phyloP scores from a whole-genome alignment of 2,113 vertebrate species.

The Eleginops maclovinus region DNA sequence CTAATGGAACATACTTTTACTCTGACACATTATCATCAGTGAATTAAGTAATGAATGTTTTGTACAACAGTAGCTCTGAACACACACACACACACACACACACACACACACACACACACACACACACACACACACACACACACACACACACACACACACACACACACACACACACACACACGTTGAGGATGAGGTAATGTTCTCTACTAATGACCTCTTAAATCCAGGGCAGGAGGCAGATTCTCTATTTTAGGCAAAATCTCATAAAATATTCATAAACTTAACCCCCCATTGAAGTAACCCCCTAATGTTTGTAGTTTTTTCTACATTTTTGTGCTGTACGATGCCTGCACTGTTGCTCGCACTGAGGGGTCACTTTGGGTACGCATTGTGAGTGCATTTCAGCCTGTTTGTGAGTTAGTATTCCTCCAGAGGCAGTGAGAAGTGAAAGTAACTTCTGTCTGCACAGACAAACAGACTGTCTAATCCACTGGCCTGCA shows the following conservation, averaged over 20 bases:
- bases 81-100: slow-evolving; percentile 16
- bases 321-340: slow-evolving; percentile 47
- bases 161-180: no score
- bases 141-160: no score
- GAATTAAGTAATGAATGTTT: neutral
- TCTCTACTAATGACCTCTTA: slow-evolving; percentile 61
- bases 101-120: no score
- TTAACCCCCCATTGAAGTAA: slow-evolving; percentile 59
- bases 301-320: slow-evolving; percentile 55
- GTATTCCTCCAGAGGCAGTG: slow-evolving; percentile 59
- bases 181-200: slow-evolving; percentile 63
- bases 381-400: slow-evolving; percentile 35
- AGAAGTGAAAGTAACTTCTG: slow-evolving; percentile 55
- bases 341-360: slow-evolving; percentile 45
- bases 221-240: slow-evolving; percentile 63
- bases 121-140: no score
- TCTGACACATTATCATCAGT: neutral
- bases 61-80: slow-evolving; percentile 2
- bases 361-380: slow-evolving; percentile 42
- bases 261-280: slow-evolving; percentile 83
- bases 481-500: slow-evolving; percentile 40
- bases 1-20: neutral
- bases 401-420: slow-evolving; percentile 51
- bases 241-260: slow-evolving; percentile 79
- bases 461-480: slow-evolving; percentile 41